Evolutionary conservation across 2,113 vertebrate species (phyloP).

Genomic region (Pluvialis apricaria): DNA sequence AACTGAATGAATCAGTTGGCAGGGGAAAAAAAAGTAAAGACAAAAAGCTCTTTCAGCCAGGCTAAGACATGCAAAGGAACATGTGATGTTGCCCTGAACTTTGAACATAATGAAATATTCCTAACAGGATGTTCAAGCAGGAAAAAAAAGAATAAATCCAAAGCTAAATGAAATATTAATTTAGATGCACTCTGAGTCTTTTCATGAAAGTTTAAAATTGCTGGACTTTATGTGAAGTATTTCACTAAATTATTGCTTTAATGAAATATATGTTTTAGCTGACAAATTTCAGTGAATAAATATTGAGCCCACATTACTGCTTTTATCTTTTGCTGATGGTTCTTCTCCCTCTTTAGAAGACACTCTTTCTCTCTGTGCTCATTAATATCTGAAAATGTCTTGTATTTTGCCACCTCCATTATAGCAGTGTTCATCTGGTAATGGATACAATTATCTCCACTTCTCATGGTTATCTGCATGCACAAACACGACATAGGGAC

Average conservation of each 20-base stretch:
- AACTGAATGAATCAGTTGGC: neutral
- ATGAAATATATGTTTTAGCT: neutral
- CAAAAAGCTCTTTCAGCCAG: slow-evolving; percentile 37
- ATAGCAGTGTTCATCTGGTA: neutral
- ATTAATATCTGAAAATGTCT: neutral
- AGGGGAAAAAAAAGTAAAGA: neutral
- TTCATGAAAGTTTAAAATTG: neutral
- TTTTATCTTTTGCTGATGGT: neutral
- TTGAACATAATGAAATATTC: neutral
- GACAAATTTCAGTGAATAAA: neutral
- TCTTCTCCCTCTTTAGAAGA: neutral
- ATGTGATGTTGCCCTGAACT: slow-evolving; percentile 28
- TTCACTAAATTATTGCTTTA: neutral
- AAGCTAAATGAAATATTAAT: neutral
- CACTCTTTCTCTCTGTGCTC: neutral
- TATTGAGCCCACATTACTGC: neutral
- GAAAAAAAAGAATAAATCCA: neutral
- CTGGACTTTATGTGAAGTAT: neutral
- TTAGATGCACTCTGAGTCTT: neutral
- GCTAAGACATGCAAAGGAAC: slow-evolving; percentile 25
- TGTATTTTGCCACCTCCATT: neutral
- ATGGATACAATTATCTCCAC: neutral
- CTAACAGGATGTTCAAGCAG: neutral
- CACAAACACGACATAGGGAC: neutral
- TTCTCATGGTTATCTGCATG: neutral